Evolutionary conservation across 2,888 invertebrate species (phyloP), one percentile per base, ranked within the genome.

Genomic region (Ophioninae sp.): DNA sequence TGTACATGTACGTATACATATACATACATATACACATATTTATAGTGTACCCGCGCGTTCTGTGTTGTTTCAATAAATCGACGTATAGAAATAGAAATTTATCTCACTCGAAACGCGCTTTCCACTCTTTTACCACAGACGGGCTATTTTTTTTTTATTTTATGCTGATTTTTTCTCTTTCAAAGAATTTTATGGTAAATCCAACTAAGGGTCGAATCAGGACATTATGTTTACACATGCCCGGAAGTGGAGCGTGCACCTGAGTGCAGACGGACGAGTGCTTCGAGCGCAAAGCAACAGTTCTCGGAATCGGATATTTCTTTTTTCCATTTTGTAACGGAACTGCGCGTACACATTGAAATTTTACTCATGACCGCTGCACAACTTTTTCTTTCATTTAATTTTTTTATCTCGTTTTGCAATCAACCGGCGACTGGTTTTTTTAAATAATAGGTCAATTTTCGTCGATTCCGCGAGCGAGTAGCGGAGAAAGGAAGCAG

Each of bases 61-160:
- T 85, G 86, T 87, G 86, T 86, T 85, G 51, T 81, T 85, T 75
- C 51, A 83, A 79, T 85, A 87, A 87, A 85, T 83, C 81, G 81
- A 84, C 82, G 74, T 85, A 86, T 85, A 87, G 87, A 85, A 85
- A 84, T 83, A 84, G 85, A 85, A 86, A 83, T 83, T 71, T 76
- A 58, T 81, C 39, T 69, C 64, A 68, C 73, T 80, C 69, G 83
- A 73, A 86, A 86, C 81, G 85, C 86, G 84, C 58, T 83, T 44
- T n/a, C n/a, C n/a, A n/a, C 76, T 61, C 65, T 30, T 79, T 58
- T 73, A 85, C 83, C 76, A 82, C 59, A 51, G 44, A 80, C 58
- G 64, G 58, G 80, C 6, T 67, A 41, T 10, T 41, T 17, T 23
- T 9, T n/a, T 0, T 61, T 44, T 30, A 61, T 74, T 37, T 68